Evolutionary conservation across 2,888 invertebrate species (phyloP), one percentile per base, ranked within the genome.

Genomic region (Scelioninae gen. 1): DNA sequence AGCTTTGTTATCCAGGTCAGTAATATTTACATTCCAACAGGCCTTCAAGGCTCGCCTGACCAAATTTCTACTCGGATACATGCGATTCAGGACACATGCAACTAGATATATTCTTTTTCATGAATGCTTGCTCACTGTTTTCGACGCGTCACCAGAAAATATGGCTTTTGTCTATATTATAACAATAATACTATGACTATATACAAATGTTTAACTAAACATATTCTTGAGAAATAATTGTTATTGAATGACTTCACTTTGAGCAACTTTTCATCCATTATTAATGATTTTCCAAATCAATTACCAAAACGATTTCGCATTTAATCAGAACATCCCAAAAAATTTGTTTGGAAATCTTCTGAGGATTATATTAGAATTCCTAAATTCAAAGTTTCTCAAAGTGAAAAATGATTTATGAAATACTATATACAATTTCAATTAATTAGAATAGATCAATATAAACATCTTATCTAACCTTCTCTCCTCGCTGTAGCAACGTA

Each of bases 401-500:
- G 49, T 15, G 10, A 23, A 7, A 49, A 23, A 49, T 49, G 49
- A 49, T 11, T 49, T 5, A 49, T 49, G 49, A 49, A 47, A 16
- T 29, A 23, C 11, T 23, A 13, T 47, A 15, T 47, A 13, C 55
- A 55, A 55, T 9, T 34, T 32, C 8, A 29, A 31, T 47, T 15
- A 66, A 13, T n/a, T n/a, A n/a, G n/a, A n/a, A n/a, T n/a, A n/a
- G n/a, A n/a, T n/a, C n/a, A n/a, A n/a, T n/a, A n/a, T n/a, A n/a
- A n/a, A n/a, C n/a, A n/a, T 34, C 45, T 55, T 23, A 16, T 60
- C 58, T 63, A 55, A 99, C 99, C 92, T 97, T 97, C 92, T 99
- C 99, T 58, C 99, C 99, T 92, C 98, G 98, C 91, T 97, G 97
- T 77, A 99, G 94, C 49, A 99, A 93, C 0, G 99, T 98, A 92